Base-by-base conservation (phyloP, 1,140 invertebrate genomes). In the Trichonephila clavata region DNA sequence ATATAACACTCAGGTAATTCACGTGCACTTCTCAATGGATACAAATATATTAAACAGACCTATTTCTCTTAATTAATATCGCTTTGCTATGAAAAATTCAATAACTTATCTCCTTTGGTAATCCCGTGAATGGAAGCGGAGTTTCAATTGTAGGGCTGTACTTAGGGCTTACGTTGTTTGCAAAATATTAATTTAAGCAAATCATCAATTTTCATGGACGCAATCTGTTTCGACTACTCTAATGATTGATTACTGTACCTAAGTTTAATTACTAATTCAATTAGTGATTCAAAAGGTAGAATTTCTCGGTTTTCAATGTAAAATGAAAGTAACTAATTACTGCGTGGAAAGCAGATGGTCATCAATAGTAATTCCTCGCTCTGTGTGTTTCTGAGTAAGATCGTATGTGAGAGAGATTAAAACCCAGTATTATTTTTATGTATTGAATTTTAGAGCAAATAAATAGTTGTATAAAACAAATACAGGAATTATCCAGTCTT, bases 221-320 rank as follows among this genome's bases (percentile, higher is more conserved):
- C 65, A 90, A 90, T 90, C 88, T 57, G 43, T 90, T 61, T 77
- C 57, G 20, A 50, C 68, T 24, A 32, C 21, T 63, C 20, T 60
- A 90, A 80, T 90, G 88, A 90, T 90, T 90, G 88, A 90, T 90
- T 90, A n/a, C 43, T 90, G 16, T 59, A 43, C 65, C 20, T 80
- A 77, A 80, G 65, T 71, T 90, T 90, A 90, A 77, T 90, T 90
- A 80, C 68, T 43, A 21, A 90, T 68, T 90, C 88, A 80, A 90
- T 80, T 80, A 77, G 71, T 27, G 1, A 77, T 77, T 77, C 71
- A 77, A 77, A 77, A 77, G 86, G 86, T 50, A 68, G 63, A 71
- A 71, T 65, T 88, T 88, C 43, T 68, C 39, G 20, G 86, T 88
- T 63, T 65, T 68, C 61, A 63, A 88, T 65, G 32, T 39, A 71